These are phyloP conservation scores for Poeciliopsis retropinna DNA, from an alignment of 2,113 vertebrate species.

Conservation along the genomic window DNA sequence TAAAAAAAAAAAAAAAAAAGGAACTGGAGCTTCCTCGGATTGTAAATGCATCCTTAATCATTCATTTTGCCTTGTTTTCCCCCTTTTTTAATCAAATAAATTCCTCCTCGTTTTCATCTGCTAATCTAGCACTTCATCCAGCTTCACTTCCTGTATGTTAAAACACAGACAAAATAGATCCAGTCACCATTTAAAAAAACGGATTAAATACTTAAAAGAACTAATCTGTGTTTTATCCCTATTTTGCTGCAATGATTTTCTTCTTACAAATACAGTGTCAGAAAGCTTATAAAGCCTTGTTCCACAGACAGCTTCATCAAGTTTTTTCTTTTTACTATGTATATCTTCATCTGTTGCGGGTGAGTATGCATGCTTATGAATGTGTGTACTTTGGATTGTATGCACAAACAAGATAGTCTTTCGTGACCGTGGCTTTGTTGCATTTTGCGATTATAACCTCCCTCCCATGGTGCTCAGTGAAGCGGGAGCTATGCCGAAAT, in stretches of 20 bases:
- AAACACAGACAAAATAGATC: slow-evolving; percentile 67
- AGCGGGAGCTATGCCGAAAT: slow-evolving; percentile 74
- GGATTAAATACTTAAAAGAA: slow-evolving; percentile 70
- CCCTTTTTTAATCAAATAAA: slow-evolving; percentile 45
- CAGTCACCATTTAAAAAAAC: slow-evolving; percentile 70
- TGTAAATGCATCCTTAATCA: slow-evolving; percentile 40
- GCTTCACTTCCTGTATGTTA: slow-evolving; percentile 37
- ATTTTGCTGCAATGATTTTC: slow-evolving; percentile 58
- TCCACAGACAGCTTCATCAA: slow-evolving; percentile 17
- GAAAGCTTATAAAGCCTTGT: slow-evolving; percentile 16
- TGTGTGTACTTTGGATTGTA: neutral
- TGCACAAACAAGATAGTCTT: slow-evolving; percentile 54
- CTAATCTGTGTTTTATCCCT: slow-evolving; percentile 52
- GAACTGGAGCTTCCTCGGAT: slow-evolving; percentile 5
- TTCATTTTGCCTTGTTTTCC: slow-evolving; percentile 1
- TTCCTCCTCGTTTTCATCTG: slow-evolving; percentile 42
- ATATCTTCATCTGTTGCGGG: neutral
- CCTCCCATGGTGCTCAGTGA: slow-evolving; percentile 76
- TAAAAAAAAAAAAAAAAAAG: slow-evolving; percentile 33
- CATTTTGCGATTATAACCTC: slow-evolving; percentile 72
- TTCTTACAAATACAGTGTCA: slow-evolving; percentile 17
- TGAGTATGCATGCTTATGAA: slow-evolving; percentile 18
- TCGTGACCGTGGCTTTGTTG: slow-evolving; percentile 79
- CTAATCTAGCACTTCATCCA: slow-evolving; percentile 42
- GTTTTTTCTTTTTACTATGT: slow-evolving; percentile 10